Evolutionary conservation across 2,113 vertebrate genomes (phyloP), one percentile per base, ranked within the genome.

Genomic region (Podarcis muralis): DNA sequence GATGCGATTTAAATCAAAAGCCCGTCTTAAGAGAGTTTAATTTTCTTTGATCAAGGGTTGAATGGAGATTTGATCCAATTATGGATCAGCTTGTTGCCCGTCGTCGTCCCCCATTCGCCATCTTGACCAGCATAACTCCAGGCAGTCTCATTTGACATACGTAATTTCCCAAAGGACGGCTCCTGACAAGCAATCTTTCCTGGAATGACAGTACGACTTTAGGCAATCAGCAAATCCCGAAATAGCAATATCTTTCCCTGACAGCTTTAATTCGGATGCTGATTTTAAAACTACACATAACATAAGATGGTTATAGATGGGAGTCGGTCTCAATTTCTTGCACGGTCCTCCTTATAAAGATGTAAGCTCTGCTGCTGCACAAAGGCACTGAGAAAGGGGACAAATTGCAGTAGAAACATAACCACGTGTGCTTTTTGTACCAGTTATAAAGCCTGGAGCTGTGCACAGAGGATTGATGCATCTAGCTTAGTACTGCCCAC

Each of bases 131-230:
- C 77, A 62, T 81, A 72, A 91, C 27, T 91, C 75, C 7, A 83
- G 59, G 75, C 82, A 82, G 84, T 69, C 59, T 74, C 69, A 62
- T 86, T 16, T 77, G 27, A 78, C 85, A 74, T 27, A 62, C 85
- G 77, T 27, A 62, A 57, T 88, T 90, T 83, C 82, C 87, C 74
- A 65, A 91, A 92, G 84, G 83, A 84, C 23, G 22, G 27, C 87
- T 88, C 74, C n/a, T 79, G 69, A 90, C 83, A 84, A 88, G 81
- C 53, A 88, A 7, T 86, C 88, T 81, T 91, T 93, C 75, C 87
- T 78, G 40, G 88, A 92, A 82, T 0, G 4, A 80, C 75, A 88
- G 12, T 92, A 25, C 48, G 83, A 65, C 27, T 65, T 84, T 43
- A 90, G 80, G 68, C 82, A 88, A 90, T 53, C 66, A 82, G n/a